Conservation (phyloP, 2,888 invertebrate genomes). For the Dasypogon diadema region DNA sequence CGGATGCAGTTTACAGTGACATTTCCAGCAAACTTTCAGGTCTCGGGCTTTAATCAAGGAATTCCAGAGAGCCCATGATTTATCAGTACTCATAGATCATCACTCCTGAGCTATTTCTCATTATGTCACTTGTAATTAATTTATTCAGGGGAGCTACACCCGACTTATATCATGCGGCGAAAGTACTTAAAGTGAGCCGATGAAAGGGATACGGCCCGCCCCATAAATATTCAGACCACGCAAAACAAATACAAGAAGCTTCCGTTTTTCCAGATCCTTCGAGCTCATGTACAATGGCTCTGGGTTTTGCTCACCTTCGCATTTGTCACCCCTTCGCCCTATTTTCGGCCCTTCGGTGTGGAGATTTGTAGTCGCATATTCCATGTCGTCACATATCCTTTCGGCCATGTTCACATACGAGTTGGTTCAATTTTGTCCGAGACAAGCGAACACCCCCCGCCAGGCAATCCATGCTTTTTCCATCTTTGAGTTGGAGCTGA, state of each 20-base stretch:
- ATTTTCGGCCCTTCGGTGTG: slow-evolving; percentile 2
- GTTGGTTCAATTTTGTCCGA: slow-evolving; percentile 35
- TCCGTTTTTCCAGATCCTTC: slow-evolving; percentile 39
- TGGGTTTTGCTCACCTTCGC: neutral
- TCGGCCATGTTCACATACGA: slow-evolving; percentile 54
- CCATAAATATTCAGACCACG: slow-evolving; percentile 52
- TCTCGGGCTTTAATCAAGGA: slow-evolving; percentile 17
- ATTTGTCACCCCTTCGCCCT: neutral
- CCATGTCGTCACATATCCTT: slow-evolving; percentile 48
- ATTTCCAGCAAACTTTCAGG: neutral
- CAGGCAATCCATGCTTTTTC: slow-evolving; percentile 34
- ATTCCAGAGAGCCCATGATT: slow-evolving; percentile 36
- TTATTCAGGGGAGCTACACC: slow-evolving; percentile 37
- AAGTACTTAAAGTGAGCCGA: slow-evolving; percentile 20
- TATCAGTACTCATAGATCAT: slow-evolving; percentile 44
- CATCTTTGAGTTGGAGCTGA: slow-evolving; percentile 6
- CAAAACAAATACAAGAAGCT: slow-evolving; percentile 50
- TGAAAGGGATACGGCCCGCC: slow-evolving; percentile 37
- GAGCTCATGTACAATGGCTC: slow-evolving; percentile 2
- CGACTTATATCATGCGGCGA: slow-evolving; percentile 14
- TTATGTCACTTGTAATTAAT: slow-evolving; percentile 51
- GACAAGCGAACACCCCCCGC: slow-evolving; percentile 35
- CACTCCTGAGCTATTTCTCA: slow-evolving; percentile 44
- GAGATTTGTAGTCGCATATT: slow-evolving; percentile 47
- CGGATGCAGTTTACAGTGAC: neutral